Percentiles rank a stretch among this genome's conserved stretches.
Evolutionary conservation across 2,113 vertebrate genomes (phyloP).

Genomic region (Coryphaenoides rupestris): DNA sequence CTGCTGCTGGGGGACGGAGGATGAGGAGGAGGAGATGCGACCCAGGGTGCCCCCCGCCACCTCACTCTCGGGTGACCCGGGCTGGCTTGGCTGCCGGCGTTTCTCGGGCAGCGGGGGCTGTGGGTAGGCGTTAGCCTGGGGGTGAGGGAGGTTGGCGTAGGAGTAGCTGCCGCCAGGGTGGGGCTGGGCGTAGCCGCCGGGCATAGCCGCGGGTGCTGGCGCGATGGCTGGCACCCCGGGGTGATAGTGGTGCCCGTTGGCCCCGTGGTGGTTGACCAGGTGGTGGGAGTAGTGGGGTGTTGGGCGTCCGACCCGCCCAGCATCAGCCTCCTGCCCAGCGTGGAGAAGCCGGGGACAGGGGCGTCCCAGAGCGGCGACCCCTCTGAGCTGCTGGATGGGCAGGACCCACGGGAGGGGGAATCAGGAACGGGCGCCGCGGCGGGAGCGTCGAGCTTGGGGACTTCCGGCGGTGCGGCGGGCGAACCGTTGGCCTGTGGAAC

Average conservation of each 20-base stretch:
- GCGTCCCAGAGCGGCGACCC: constrained; percentile 67
- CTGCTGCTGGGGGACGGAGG: constrained; percentile 20
- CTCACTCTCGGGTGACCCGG: constrained; percentile 48
- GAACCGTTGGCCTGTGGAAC: neutral
- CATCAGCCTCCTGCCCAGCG: constrained; percentile 72
- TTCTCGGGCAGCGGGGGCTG: constrained; percentile 87
- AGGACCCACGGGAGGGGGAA: constrained; percentile 40
- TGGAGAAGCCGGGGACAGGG: constrained; percentile 73
- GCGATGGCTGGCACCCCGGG: constrained; percentile 42
- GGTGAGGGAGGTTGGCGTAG: constrained; percentile 68
- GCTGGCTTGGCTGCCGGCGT: constrained; percentile 53
- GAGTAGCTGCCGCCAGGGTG: constrained; percentile 26
- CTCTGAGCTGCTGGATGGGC: constrained; percentile 61
- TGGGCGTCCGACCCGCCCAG: constrained; percentile 52
- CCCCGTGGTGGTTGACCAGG: constrained; percentile 23
- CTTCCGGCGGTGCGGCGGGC: constrained; percentile 23
- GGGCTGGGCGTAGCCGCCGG: constrained; percentile 27
- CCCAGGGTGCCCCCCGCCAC: constrained; percentile 30
- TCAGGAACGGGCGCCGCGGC: constrained; percentile 25
- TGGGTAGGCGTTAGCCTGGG: constrained; percentile 48
- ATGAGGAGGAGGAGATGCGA: constrained; percentile 12
- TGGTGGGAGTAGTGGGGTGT: constrained; percentile 31
- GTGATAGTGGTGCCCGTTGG: constrained; percentile 39
- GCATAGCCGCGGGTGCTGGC: constrained; percentile 11
- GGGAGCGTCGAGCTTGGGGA: constrained; percentile 26